Evolutionary conservation across 92 coral and sea anemone genomes (phyloP), one percentile per base, ranked within the genome.

Genomic region (Parazoanthus atlanticus): DNA sequence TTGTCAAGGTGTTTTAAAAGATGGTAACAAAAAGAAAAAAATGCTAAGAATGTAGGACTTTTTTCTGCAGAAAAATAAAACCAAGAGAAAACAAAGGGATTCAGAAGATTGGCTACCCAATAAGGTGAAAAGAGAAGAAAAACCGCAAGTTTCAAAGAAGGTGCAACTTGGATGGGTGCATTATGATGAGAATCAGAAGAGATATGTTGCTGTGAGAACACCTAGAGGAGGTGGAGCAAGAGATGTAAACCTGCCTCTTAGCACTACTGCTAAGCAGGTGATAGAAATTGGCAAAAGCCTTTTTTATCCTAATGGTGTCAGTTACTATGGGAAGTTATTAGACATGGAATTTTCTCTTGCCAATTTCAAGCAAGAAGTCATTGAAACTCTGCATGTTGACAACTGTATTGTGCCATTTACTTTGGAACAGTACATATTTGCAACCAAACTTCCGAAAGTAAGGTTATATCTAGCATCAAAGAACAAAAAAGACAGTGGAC

Each of bases 141-240:
- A 61, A 86, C 82, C 30, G 9, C 65, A 61, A 76, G 79, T 54
- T 10, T 54, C 67, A 7, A 89, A 78, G 79, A 89, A 84, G 85
- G 82, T 89, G 76, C 92, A 89, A 28, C 84, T 89, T 43, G 92
- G 92, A 25, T 89, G 92, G 92, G 70, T 89, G 67, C 92, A 89
- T 46, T 84, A 84, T 58, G 79, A 85, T 85, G 86, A 76, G 52
- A 47, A 84, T 19, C 84, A 79, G 82, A 73, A 76, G 80, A 76
- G 70, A 76, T 89, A 74, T 77, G 56, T 84, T 76, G 79, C 85
- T 85, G 89, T 89, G 84, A 78, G 84, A 32, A 49, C 40, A 90
- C 64, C 83, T 21, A 84, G 72, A 80, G 93, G 90, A 33, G 92
- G 88, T 64, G 89, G 80, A 47, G 69, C 89, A 34, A 84, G 92